Conservation (phyloP, 1,140 invertebrate genomes). For the Brachionus koreanus region DNA sequence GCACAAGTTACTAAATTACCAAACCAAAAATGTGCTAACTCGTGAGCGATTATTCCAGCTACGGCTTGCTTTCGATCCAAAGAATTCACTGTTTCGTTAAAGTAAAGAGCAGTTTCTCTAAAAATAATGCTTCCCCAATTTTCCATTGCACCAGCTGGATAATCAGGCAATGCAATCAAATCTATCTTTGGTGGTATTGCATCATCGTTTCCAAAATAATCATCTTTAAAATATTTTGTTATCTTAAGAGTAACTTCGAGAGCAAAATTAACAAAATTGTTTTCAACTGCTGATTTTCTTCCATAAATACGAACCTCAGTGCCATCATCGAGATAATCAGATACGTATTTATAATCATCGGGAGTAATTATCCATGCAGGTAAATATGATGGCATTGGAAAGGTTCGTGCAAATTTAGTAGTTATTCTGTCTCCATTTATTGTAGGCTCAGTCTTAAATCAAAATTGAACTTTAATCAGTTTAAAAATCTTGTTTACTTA, state of each 20-base stretch:
- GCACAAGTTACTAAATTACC: slow-evolving; percentile 46
- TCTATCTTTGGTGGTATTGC: slow-evolving; percentile 41
- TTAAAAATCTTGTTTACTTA: neutral
- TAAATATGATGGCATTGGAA: slow-evolving; percentile 29
- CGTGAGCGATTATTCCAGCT: slow-evolving; percentile 32
- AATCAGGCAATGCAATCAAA: slow-evolving; percentile 17
- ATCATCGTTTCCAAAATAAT: neutral
- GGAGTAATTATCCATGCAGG: neutral
- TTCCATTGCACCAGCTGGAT: slow-evolving; percentile 70
- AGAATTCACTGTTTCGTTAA: slow-evolving; percentile 15
- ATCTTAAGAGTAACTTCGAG: neutral
- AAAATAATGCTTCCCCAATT: slow-evolving; percentile 66
- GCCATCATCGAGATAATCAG: neutral
- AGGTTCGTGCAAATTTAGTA: slow-evolving; percentile 13
- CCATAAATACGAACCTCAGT: neutral
- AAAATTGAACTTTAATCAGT: neutral
- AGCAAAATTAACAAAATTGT: slow-evolving; percentile 1
- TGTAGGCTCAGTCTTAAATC: neutral
- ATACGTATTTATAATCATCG: slow-evolving; percentile 1
- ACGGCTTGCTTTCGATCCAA: slow-evolving; percentile 4
- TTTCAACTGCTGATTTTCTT: slow-evolving; percentile 36
- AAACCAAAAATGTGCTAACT: slow-evolving; percentile 46
- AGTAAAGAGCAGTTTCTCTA: slow-evolving; percentile 46
- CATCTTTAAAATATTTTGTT: neutral
- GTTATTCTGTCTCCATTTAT: neutral